Percentiles rank a stretch among this genome's conserved stretches.
Conservation (phyloP, 2,888 invertebrate species). For the Netelia melanura region DNA sequence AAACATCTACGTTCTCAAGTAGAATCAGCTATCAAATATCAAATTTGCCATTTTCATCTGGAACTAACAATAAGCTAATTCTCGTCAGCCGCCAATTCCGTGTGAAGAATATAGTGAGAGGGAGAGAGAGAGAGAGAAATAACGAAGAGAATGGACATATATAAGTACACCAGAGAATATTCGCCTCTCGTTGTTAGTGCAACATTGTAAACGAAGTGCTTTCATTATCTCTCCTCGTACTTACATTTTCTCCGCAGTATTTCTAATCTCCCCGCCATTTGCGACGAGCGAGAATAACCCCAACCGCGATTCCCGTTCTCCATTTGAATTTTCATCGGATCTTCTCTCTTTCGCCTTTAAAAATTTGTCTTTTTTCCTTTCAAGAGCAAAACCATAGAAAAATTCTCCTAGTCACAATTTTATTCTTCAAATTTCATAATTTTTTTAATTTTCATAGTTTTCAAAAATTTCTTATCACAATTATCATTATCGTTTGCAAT, state of each 20-base stretch:
- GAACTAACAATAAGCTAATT: too few relatives aligned
- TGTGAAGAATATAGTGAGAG: neutral
- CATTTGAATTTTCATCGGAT: neutral
- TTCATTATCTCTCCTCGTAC: conserved; percentile 56
- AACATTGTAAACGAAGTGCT: conserved; percentile 59
- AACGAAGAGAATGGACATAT: conserved; percentile 3
- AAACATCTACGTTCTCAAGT: too few relatives aligned
- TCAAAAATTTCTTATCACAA: too few relatives aligned
- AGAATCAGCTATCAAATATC: too few relatives aligned
- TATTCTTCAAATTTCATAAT: too few relatives aligned
- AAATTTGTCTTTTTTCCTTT: neutral
- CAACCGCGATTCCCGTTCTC: neutral
- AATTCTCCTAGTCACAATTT: too few relatives aligned
- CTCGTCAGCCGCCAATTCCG: too few relatives aligned
- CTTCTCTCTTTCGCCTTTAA: neutral
- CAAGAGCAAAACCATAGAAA: neutral
- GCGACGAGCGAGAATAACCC: neutral
- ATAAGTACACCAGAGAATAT: conserved; percentile 58
- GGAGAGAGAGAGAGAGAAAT: neutral
- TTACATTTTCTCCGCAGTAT: conserved; percentile 51
- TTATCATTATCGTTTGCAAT: too few relatives aligned
- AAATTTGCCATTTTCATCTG: too few relatives aligned
- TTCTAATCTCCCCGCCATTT: conserved; percentile 41
- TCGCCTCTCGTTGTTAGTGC: conserved; percentile 40
- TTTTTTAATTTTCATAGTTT: too few relatives aligned